A percentile compares a stretch with the other conserved stretches of the same genome.
phyloP scores from a whole-genome alignment of 2,888 invertebrate species.

The Nemurella pictetii region DNA sequence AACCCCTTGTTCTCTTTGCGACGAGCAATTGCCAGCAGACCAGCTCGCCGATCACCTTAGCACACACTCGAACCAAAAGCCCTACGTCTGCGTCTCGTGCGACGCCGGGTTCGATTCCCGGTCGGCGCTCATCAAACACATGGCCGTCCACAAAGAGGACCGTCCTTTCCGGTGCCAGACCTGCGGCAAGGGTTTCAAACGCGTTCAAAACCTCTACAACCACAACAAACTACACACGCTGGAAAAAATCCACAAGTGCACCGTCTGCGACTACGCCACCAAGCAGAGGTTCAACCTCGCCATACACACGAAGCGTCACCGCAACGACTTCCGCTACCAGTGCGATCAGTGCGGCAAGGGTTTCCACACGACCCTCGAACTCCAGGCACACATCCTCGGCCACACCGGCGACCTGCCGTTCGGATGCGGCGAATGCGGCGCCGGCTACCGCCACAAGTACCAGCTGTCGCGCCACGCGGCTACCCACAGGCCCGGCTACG shows the following conservation, averaged over 20 bases:
- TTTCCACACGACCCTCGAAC: slow-evolving; percentile 57
- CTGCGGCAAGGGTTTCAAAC: slow-evolving; percentile 48
- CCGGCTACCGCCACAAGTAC: slow-evolving; percentile 47
- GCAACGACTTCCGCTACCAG: slow-evolving; percentile 33
- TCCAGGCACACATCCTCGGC: slow-evolving; percentile 61
- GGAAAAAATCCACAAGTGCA: slow-evolving; percentile 36
- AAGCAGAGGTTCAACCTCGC: slow-evolving; percentile 37
- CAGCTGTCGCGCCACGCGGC: slow-evolving; percentile 50
- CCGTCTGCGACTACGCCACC: slow-evolving; percentile 35
- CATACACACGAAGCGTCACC: slow-evolving; percentile 38
- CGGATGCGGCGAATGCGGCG: slow-evolving; percentile 58
- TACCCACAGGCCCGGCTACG: slow-evolving; percentile 45
- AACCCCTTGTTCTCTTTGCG: background rate
- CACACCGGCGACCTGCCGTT: slow-evolving; percentile 59
- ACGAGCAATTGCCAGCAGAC: background rate
- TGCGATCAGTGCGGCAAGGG: slow-evolving; percentile 55
- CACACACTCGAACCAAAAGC: slow-evolving; percentile 33
- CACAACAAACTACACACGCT: slow-evolving; percentile 42
- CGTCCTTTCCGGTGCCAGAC: slow-evolving; percentile 34
- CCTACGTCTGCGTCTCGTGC: background rate
- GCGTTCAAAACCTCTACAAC: slow-evolving; percentile 26
- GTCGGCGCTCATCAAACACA: slow-evolving; percentile 30
- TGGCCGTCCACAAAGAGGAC: slow-evolving; percentile 30
- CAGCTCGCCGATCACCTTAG: slow-evolving; percentile 34
- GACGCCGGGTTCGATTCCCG: slow-evolving; percentile 24